phyloP scores from a whole-genome alignment of 2,888 invertebrate genomes.

The Microplitis manilae region DNA sequence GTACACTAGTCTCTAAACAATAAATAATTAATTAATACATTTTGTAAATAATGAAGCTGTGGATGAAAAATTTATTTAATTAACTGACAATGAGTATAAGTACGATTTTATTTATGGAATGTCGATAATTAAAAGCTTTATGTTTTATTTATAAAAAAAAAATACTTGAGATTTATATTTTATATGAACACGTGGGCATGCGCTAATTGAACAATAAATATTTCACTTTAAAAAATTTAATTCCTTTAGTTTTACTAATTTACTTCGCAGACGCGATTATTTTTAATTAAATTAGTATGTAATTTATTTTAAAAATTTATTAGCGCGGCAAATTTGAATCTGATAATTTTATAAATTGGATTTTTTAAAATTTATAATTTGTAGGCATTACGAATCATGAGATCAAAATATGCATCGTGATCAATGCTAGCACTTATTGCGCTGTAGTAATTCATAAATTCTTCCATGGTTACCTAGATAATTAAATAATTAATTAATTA shows the following conservation, averaged over 20 bases:
- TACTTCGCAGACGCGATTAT: too few relatives aligned
- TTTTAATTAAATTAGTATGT: too few relatives aligned
- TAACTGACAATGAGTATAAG: neutral
- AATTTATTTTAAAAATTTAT: neutral
- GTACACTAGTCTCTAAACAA: neutral
- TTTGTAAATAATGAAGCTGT: neutral
- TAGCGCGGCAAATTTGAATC: neutral
- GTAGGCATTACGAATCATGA: slow-evolving; percentile 95
- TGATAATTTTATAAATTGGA: too few relatives aligned
- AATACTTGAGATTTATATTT: neutral
- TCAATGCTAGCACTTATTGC: slow-evolving; percentile 96
- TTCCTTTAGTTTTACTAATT: too few relatives aligned
- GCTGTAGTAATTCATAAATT: slow-evolving; percentile 94
- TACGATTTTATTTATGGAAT: neutral
- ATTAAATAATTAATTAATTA: slow-evolving; percentile 30
- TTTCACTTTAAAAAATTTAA: neutral
- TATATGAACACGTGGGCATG: neutral
- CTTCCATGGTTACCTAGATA: slow-evolving; percentile 90
- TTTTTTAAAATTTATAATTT: slow-evolving; percentile 77
- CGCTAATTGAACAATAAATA: neutral
- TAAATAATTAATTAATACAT: neutral
- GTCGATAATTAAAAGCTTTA: neutral
- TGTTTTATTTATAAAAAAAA: neutral
- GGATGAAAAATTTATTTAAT: neutral
- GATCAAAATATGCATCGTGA: slow-evolving; percentile 93